Base-by-base conservation (phyloP, 2,888 invertebrate species). In the Timema podura region DNA sequence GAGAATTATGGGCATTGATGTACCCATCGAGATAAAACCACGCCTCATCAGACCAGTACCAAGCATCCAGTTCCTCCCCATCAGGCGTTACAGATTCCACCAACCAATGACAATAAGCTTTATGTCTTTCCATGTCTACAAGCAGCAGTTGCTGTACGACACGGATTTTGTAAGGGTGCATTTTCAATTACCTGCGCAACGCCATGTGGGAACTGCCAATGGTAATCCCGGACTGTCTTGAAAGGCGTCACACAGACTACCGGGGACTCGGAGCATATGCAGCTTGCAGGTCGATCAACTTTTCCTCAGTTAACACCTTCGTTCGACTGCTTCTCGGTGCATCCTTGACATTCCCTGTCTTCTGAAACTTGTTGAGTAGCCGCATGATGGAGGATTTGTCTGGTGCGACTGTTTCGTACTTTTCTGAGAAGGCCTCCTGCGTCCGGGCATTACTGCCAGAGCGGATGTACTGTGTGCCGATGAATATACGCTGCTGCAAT, bases 61-160 rank as follows among this genome's bases (percentile, higher is more conserved):
- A 67, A 44, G 46, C 67, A 54, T 45, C 67, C 67, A 54, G 45
- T 54, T 67, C 54, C 44, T 67, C 5, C 46, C 67, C 54, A 30
- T 54, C 15, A 13, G 9, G 67, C 10, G n/a, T 67, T 51, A 67
- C 13, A 54, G 30, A 44, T 30, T 46, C 54, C 45, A 67, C 13
- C 46, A 67, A 67, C 47, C 46, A 67, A 13, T 15, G 8, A 67
- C 51, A 67, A 15, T 54, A 67, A 30, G 57, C 46, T 67, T 51
- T 46, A 45, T 54, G 3, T 44, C n/a, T 13, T 67, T 51, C 11
- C 48, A 67, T 10, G 51, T 44, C 67, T 51, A 8, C 49, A 30
- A 45, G 15, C 54, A 49, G 44, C 51, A 51, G 51, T 15, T 67
- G 11, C 67, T 49, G 67, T 44, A 67, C 11, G 1, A 10, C 67